These are phyloP conservation scores for Parotocinclus haroldoi DNA, from an alignment of 2,797 vertebrate species.

Conservation along the genomic window DNA sequence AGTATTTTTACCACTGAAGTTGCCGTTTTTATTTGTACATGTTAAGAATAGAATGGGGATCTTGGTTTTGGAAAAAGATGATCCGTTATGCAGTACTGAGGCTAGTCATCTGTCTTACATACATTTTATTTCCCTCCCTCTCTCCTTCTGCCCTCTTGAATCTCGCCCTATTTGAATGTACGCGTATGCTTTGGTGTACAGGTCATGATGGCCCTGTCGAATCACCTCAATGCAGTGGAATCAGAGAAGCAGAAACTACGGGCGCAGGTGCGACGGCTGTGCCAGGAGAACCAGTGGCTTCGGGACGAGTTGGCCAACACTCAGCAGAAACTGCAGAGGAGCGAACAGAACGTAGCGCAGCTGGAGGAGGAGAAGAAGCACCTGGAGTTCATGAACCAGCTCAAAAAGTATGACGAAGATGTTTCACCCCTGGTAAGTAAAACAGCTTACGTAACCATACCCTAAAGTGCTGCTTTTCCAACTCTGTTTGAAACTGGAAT, in stretches of 20 bases:
- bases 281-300: slow-evolving; percentile 98
- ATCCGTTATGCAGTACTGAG: slow-evolving; percentile 4
- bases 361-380: slow-evolving; percentile 98
- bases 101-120: background rate
- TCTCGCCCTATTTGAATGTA: slow-evolving; percentile 3
- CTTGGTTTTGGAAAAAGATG: background rate
- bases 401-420: slow-evolving; percentile 96
- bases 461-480: background rate
- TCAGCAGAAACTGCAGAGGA: slow-evolving; percentile 96
- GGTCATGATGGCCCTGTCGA: slow-evolving; percentile 98
- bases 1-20: too few relatives aligned
- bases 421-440: slow-evolving; percentile 80
- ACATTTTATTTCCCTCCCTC: background rate
- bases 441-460: background rate
- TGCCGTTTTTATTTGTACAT: background rate
- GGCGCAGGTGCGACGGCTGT: slow-evolving; percentile 91
- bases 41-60: slow-evolving; percentile 17
- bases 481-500: too few relatives aligned
- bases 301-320: slow-evolving; percentile 95
- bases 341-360: slow-evolving; percentile 95
- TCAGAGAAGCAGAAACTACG: slow-evolving; percentile 98
- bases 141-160: background rate
- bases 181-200: slow-evolving; percentile 48
- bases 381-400: slow-evolving; percentile 96
- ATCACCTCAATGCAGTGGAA: slow-evolving; percentile 93